phyloP scores from a whole-genome alignment of 1,140 invertebrate genomes.

The Diorhabda sublineata region DNA sequence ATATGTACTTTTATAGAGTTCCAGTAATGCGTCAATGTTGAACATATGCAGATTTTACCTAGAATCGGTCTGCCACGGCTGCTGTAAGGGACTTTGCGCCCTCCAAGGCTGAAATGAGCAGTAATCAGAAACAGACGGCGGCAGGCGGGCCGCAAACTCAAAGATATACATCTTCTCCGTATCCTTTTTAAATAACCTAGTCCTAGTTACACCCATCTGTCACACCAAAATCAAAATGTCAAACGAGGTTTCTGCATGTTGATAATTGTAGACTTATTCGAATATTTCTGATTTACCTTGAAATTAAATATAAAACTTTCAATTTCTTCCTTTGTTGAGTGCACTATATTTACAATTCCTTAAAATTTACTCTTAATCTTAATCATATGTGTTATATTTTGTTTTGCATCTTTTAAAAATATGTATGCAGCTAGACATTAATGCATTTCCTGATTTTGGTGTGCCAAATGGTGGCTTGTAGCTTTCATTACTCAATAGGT shows the following conservation, averaged over 20 bases:
- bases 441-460: conserved; percentile 22
- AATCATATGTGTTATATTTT: too few relatives aligned
- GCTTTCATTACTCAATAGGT: conserved; percentile 40
- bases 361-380: too few relatives aligned
- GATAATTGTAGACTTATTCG: conserved; percentile 6
- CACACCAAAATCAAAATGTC: conserved; percentile 32
- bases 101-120: conserved; percentile 41
- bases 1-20: conserved; percentile 27
- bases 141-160: conserved; percentile 40
- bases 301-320: too few relatives aligned
- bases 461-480: conserved; percentile 28
- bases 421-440: neutral
- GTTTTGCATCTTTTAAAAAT: too few relatives aligned
- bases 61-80: conserved; percentile 40
- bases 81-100: conserved; percentile 40
- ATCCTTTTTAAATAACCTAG: conserved; percentile 39
- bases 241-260: conserved; percentile 8
- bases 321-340: too few relatives aligned
- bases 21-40: conserved; percentile 36
- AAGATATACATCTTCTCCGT: conserved; percentile 37
- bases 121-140: conserved; percentile 45
- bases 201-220: conserved; percentile 43
- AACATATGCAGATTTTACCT: conserved; percentile 43
- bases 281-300: conserved; percentile 6
- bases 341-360: too few relatives aligned